Base-by-base conservation (phyloP, 2,888 invertebrate species). In the Corbicula japonica region DNA sequence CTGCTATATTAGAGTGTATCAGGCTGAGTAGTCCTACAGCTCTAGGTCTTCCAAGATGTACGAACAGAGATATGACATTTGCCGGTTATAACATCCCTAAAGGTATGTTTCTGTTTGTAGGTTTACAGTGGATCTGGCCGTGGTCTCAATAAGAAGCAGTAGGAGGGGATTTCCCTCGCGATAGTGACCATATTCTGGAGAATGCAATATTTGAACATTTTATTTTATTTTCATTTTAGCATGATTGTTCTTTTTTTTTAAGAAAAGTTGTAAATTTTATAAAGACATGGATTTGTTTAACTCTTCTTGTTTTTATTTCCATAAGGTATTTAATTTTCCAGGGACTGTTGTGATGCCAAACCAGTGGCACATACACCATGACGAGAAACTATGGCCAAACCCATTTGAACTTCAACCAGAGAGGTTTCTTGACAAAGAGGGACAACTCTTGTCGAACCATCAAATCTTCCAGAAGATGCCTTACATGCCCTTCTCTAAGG, bases 401-500 rank as follows among this genome's bases (percentile, higher is more conserved):
- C 86, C 86, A 23, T 63, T 79, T 3, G 26, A n/a, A 28, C 78
- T 88, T 44, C 77, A 77, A 52, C 89, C 89, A 56, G 85, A 84
- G 56, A 71, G 89, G 61, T 89, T 88, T 66, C 68, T 89, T 1
- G 82, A 85, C 44, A 44, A 68, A 15, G 65, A 84, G 10, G 86
- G 84, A 28, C 58, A 71, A 30, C 60, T 76, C 21, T 58, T 79
- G 10, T 58, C 62, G 2, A 50, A 79, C n/a, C 61, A 65, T 23
- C 52, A 76, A 18, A 76, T 79, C 30, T 60, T 75, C 34, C 62
- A 74, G 34, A 76, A 79, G 34, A 73, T 80, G 56, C 77, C 80
- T 8, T 88, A 79, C 70, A 63, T 86, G 23, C 84, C 87, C 0
- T 89, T 86, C 50, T 86, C 86, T 23, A 61, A 73, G 1, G 89